These are phyloP conservation scores for Tholera decimalis DNA, from an alignment of 2,888 invertebrate species.

Conservation along the genomic window DNA sequence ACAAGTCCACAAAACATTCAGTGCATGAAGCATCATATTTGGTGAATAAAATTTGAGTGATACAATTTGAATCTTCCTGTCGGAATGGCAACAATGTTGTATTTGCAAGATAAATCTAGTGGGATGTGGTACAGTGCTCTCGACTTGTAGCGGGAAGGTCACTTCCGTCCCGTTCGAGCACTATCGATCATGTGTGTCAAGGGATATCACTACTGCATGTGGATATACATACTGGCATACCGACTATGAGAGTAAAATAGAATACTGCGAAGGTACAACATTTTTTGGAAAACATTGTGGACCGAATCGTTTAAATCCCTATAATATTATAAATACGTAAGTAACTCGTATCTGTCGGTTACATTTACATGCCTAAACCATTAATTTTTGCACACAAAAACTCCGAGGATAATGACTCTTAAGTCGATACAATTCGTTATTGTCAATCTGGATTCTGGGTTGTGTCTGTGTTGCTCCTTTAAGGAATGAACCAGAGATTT, in stretches of 20 bases:
- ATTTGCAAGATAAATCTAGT: constrained; percentile 20
- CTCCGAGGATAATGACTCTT: too few relatives aligned
- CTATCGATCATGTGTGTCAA: constrained; percentile 51
- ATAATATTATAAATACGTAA: too few relatives aligned
- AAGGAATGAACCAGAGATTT: too few relatives aligned
- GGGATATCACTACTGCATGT: constrained; percentile 20
- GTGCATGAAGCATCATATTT: neutral
- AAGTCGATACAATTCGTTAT: too few relatives aligned
- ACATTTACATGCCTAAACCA: too few relatives aligned
- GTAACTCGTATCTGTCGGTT: too few relatives aligned
- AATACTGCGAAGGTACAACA: neutral
- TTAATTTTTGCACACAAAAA: too few relatives aligned
- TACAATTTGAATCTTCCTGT: neutral
- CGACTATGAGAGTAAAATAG: neutral
- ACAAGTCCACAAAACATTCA: neutral
- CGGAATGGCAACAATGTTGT: neutral
- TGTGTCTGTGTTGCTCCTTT: too few relatives aligned
- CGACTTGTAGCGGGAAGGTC: constrained; percentile 34
- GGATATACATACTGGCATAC: constrained; percentile 4
- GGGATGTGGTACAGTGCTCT: constrained; percentile 21
- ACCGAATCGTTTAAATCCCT: neutral
- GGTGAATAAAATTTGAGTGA: neutral
- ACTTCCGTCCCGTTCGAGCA: constrained; percentile 46
- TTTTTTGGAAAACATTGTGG: neutral
- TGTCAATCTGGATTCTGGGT: too few relatives aligned